Base-by-base conservation (phyloP, 1,140 invertebrate species). In the Drosophila ironensis region DNA sequence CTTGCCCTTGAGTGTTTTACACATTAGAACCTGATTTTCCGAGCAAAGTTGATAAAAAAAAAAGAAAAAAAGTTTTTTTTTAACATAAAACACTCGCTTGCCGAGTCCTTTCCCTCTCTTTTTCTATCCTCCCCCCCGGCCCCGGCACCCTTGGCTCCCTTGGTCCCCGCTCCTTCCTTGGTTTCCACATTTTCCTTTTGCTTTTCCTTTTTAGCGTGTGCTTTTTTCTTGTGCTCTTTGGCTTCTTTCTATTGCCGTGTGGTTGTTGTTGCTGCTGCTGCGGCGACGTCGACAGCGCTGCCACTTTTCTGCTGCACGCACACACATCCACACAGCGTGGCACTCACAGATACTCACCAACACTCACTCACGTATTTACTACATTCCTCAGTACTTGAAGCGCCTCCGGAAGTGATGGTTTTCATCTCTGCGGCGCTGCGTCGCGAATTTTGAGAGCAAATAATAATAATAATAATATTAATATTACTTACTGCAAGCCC, bases 391-490 rank as follows among this genome's bases (percentile, higher is more conserved):
- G 84, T 88, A 75, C 72, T 86, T 88, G 84, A 80, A 88, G 84
- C 86, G 84, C 84, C 84, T 88, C 84, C 84, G 84, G 84, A 88
- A 88, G 84, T 88, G 84, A 86, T 84, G 84, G 84, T 88, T 88
- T 88, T 86, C 80, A 73, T 84, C 72, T 84, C 56, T 57, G 56
- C 56, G 56, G 56, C 56, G 73, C 64, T 63, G 66, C 61, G 72
- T 56, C 57, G 68, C 76, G 76, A 70, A 69, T 84, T 78, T 66
- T 48, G 44, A 68, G 56, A 63, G 59, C 30, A 63, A 48, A 52
- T 35, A 50, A 63, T n/a, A n/a, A n/a, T n/a, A n/a, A n/a, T n/a
- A n/a, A n/a, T n/a, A n/a, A n/a, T n/a, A n/a, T n/a, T n/a, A n/a
- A n/a, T n/a, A n/a, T n/a, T n/a, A n/a, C n/a, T n/a, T n/a, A n/a